A percentile compares a stretch with the other conserved stretches of the same genome.
Conservation (phyloP, 1,140 invertebrate genomes). For the Agrypnia vestita region DNA sequence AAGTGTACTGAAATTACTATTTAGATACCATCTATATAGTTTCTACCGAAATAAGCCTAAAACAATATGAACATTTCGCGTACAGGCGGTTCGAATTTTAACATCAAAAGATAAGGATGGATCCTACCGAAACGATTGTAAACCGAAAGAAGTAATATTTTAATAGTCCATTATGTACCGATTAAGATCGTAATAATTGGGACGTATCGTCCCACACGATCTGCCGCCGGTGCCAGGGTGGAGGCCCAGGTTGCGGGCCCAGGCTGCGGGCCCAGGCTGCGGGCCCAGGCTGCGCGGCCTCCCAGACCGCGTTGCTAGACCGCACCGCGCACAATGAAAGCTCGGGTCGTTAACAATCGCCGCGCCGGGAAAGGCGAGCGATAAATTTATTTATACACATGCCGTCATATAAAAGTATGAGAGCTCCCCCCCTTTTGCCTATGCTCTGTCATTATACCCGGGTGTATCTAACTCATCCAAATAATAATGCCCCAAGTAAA, state of each 20-base stretch:
- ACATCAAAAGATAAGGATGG: too few species aligned
- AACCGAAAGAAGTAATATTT: not conserved
- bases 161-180: constrained; percentile 20
- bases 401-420: constrained; percentile 34
- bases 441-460: constrained; percentile 37
- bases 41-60: too few species aligned
- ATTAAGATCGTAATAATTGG: constrained; percentile 28
- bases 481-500: constrained; percentile 52
- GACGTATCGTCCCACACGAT: constrained; percentile 23
- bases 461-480: constrained; percentile 48
- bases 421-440: constrained; percentile 33
- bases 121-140: too few species aligned
- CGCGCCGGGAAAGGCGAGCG: constrained; percentile 49
- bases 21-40: too few species aligned
- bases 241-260: not conserved
- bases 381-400: constrained; percentile 58
- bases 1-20: too few species aligned
- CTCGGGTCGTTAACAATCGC: constrained; percentile 12
- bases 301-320: constrained; percentile 1
- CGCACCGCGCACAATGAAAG: constrained; percentile 43
- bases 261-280: not conserved
- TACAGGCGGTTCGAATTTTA: too few species aligned
- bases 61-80: too few species aligned
- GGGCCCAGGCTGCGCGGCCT: too few species aligned
- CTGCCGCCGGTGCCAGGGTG: not conserved